phyloP scores from a whole-genome alignment of 92 coral and sea anemone species.

The Montipora capitata region DNA sequence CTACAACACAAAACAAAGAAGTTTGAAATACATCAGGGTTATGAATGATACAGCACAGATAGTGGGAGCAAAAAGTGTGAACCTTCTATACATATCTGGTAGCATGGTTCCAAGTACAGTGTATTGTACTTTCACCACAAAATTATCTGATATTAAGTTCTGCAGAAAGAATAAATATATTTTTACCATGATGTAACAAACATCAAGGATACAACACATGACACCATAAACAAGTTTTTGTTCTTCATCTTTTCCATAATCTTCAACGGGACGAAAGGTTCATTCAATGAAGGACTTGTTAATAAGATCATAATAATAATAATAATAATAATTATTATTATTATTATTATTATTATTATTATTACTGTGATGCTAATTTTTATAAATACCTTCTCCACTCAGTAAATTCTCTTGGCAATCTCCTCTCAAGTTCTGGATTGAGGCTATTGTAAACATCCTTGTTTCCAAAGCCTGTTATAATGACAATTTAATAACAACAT shows the following conservation, averaged over 20 bases:
- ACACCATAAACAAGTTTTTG: too few relatives aligned
- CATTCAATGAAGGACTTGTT: too few relatives aligned
- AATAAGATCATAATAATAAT: too few relatives aligned
- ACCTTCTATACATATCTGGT: not conserved
- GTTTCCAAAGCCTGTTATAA: slow-evolving; percentile 87
- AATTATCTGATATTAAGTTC: too few relatives aligned
- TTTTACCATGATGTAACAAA: too few relatives aligned
- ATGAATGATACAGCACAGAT: not conserved
- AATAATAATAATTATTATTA: too few relatives aligned
- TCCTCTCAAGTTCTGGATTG: slow-evolving; percentile 87
- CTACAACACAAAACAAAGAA: slow-evolving; percentile 40
- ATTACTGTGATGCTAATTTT: not conserved
- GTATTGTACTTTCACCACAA: not conserved
- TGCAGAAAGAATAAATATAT: too few relatives aligned
- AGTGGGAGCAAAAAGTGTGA: not conserved
- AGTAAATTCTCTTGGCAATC: slow-evolving; percentile 90
- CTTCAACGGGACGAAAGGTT: too few relatives aligned
- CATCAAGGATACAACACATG: too few relatives aligned
- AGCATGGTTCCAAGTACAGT: too few relatives aligned
- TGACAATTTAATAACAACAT: not conserved
- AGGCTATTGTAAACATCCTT: slow-evolving; percentile 81
- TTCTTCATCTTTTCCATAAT: too few relatives aligned
- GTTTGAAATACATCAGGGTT: not conserved
- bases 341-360: too few relatives aligned
- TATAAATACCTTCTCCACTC: slow-evolving; percentile 96